These are phyloP conservation scores for Athene cunicularia DNA, from an alignment of 2,113 vertebrate genomes.

Conservation along the genomic window DNA sequence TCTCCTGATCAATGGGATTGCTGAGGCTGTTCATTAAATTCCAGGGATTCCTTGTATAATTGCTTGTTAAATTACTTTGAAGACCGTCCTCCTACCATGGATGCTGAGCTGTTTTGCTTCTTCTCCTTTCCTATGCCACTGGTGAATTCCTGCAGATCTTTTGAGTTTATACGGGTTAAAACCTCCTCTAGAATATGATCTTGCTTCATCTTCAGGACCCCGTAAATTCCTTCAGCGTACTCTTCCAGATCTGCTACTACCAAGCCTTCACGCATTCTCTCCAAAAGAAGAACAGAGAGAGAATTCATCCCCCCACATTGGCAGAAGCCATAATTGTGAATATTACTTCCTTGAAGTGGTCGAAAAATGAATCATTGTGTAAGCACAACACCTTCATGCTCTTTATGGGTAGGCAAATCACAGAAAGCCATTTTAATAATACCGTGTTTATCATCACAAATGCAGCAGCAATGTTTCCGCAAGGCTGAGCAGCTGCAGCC, in stretches of 20 bases:
- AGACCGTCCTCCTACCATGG: neutral
- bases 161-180: neutral
- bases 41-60: neutral
- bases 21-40: neutral
- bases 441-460: neutral
- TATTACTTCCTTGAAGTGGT: neutral
- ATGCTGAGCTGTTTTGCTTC: neutral
- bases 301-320: neutral
- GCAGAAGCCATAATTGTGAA: neutral
- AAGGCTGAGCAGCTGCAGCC: neutral
- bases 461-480: accelerated
- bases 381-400: neutral
- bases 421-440: neutral
- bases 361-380: neutral
- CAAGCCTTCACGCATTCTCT: neutral
- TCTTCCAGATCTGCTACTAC: neutral
- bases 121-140: neutral
- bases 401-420: neutral
- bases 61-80: neutral
- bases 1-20: neutral
- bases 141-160: neutral
- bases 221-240: neutral
- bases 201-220: neutral
- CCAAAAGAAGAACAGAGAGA: neutral
- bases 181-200: neutral